phyloP scores from a whole-genome alignment of 2,888 invertebrate species.

The Myopa tessellatipennis region DNA sequence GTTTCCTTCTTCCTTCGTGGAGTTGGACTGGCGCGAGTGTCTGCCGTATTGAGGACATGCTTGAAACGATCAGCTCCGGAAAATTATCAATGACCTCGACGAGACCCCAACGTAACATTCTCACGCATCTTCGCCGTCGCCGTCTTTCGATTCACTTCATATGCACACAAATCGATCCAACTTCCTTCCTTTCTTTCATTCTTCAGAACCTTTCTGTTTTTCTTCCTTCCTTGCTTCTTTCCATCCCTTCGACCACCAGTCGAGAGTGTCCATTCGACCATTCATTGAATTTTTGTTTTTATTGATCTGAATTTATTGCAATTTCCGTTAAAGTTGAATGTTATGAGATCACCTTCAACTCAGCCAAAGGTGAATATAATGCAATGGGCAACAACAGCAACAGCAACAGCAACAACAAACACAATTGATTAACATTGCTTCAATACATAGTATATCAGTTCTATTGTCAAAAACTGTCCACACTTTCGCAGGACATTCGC shows the following conservation, averaged over 20 bases:
- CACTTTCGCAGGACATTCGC: too few relatives aligned
- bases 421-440: too few relatives aligned
- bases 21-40: too few relatives aligned
- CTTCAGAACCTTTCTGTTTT: too few relatives aligned
- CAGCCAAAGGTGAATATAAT: neutral
- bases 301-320: neutral
- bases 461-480: too few relatives aligned
- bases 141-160: neutral
- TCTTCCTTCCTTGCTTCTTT: neutral
- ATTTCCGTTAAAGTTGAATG: neutral
- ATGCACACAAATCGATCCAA: neutral
- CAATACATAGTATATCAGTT: too few relatives aligned
- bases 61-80: neutral
- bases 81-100: too few relatives aligned
- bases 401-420: too few relatives aligned
- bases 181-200: neutral
- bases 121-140: neutral
- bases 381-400: too few relatives aligned
- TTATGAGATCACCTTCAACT: constrained; percentile 11
- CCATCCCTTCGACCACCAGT: too few relatives aligned
- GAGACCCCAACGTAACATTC: neutral
- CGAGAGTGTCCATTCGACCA: neutral
- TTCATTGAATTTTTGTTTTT: neutral
- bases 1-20: too few relatives aligned
- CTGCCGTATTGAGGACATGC: too few relatives aligned